A percentile compares a stretch with the other conserved stretches of the same genome.
Conservation (phyloP, 2,113 vertebrate genomes). For the Phodopus roborovskii region DNA sequence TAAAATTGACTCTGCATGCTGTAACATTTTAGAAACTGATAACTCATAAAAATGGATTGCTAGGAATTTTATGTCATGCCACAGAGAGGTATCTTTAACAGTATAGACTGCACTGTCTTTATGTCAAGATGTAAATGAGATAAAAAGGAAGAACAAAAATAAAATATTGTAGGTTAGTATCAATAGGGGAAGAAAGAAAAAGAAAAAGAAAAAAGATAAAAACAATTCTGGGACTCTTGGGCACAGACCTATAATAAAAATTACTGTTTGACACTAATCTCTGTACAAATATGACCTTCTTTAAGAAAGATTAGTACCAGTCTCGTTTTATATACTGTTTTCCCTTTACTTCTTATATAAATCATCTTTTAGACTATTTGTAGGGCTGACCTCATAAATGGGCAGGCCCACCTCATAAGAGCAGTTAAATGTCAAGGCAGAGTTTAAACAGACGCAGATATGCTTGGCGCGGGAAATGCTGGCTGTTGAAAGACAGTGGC, state of each 20-base stretch:
- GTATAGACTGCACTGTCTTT: not conserved
- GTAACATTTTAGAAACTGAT: not conserved
- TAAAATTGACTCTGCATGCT: constrained; percentile 4
- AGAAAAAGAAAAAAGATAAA: not conserved
- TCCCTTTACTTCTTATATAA: constrained; percentile 44
- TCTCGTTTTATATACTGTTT: not conserved
- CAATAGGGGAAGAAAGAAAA: not conserved
- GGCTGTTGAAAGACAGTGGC: not conserved
- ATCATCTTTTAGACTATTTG: constrained; percentile 54
- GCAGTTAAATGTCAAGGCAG: constrained; percentile 57
- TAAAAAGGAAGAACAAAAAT: not conserved
- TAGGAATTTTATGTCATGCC: not conserved
- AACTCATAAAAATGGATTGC: not conserved
- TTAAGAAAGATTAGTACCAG: not conserved
- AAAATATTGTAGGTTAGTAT: not conserved
- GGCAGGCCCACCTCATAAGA: constrained; percentile 34
- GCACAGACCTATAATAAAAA: not conserved
- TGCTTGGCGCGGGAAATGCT: not conserved
- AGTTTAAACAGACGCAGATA: constrained; percentile 57
- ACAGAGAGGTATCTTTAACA: constrained; percentile 32
- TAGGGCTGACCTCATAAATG: constrained; percentile 50
- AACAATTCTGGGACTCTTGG: not conserved
- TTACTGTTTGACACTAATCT: constrained; percentile 40
- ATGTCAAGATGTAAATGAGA: constrained; percentile 41
- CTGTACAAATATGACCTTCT: constrained; percentile 63